Evolutionary conservation across 1,140 invertebrate species (phyloP).

Genomic region (Pogonomyrmex barbatus): DNA sequence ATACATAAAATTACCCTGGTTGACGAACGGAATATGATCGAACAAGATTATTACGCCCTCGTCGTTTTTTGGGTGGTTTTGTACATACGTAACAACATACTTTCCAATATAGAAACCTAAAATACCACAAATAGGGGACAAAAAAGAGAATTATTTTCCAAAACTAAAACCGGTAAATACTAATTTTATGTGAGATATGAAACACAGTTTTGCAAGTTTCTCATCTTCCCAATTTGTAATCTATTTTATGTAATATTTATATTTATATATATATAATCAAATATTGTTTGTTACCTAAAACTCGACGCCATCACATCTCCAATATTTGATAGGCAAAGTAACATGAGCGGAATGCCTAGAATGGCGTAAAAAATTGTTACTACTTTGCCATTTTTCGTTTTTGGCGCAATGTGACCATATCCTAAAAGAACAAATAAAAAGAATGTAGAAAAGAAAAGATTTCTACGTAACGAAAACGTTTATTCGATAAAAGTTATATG

Average conservation of each 20-base stretch:
- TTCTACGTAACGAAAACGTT: neutral
- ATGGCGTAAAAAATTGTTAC: slow-evolving; percentile 98
- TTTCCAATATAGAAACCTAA: slow-evolving; percentile 94
- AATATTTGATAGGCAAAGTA: slow-evolving; percentile 97
- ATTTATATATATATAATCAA: neutral
- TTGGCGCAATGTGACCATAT: slow-evolving; percentile 98
- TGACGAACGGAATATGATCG: slow-evolving; percentile 82
- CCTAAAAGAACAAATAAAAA: slow-evolving; percentile 87
- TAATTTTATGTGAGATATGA: neutral
- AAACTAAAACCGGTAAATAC: neutral
- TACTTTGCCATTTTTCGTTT: slow-evolving; percentile 96
- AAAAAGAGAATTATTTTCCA: slow-evolving; percentile 16
- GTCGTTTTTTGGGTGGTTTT: slow-evolving; percentile 89
- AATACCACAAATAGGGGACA: neutral
- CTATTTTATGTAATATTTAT: neutral
- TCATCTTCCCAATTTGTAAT: neutral
- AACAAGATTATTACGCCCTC: slow-evolving; percentile 79
- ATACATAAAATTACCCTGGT: slow-evolving; percentile 76
- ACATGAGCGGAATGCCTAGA: slow-evolving; percentile 97
- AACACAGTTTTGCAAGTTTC: neutral
- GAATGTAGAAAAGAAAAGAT: neutral
- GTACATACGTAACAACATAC: slow-evolving; percentile 96
- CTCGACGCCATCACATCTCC: slow-evolving; percentile 98
- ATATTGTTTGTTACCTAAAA: slow-evolving; percentile 88
- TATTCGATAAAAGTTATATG: neutral